These are phyloP conservation scores for Bugula neritina DNA, from an alignment of 2,888 invertebrate species.

Conservation along the genomic window DNA sequence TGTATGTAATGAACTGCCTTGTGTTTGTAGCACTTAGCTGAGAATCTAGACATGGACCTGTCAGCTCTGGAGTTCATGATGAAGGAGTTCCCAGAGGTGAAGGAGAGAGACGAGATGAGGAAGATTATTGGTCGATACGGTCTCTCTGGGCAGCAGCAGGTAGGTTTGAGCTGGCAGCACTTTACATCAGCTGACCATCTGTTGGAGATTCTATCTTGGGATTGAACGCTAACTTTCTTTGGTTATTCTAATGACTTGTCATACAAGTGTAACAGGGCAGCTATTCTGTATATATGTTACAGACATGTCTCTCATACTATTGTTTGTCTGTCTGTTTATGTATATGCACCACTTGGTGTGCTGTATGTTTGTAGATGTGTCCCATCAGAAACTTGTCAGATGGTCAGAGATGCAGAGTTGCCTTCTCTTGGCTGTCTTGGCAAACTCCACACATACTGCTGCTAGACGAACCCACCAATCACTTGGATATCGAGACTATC, in stretches of 20 bases:
- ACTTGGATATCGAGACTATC: slow-evolving; percentile 66
- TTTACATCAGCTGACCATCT: no score
- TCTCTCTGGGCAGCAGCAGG: slow-evolving; percentile 80
- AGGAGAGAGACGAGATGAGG: slow-evolving; percentile 97
- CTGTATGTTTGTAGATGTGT: slow-evolving; percentile 63
- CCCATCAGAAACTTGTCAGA: slow-evolving; percentile 91
- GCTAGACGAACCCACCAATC: slow-evolving; percentile 60
- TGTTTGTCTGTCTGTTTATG: background rate
- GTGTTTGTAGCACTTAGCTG: slow-evolving; percentile 72
- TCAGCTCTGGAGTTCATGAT: slow-evolving; percentile 98
- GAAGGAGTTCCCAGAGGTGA: slow-evolving; percentile 89
- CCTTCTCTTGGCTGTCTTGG: slow-evolving; percentile 97
- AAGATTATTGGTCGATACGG: slow-evolving; percentile 98
- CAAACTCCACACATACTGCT: slow-evolving; percentile 86
- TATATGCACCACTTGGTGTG: no score
- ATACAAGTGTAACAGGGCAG: no score
- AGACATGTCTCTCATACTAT: no score
- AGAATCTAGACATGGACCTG: slow-evolving; percentile 84
- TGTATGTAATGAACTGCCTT: no score
- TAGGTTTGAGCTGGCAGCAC: no score
- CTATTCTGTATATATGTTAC: no score
- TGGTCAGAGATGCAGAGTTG: slow-evolving; percentile 95
- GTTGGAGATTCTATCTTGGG: no score
- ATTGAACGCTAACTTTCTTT: no score
- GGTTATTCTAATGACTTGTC: no score